Evolutionary conservation across 2,113 vertebrate species (phyloP).

Genomic region (Poeciliopsis occidentalis): DNA sequence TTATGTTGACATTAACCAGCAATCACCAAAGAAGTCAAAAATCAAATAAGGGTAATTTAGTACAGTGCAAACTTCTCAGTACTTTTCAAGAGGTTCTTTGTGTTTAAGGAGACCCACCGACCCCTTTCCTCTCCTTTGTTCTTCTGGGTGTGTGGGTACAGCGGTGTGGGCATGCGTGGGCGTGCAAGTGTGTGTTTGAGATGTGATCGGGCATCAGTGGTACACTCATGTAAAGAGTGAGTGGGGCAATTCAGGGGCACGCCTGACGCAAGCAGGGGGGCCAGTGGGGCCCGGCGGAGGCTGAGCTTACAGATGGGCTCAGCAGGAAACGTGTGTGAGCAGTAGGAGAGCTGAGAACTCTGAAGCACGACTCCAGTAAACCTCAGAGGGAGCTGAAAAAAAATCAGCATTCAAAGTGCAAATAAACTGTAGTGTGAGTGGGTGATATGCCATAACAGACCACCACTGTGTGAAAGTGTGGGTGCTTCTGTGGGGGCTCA

Average conservation of each 20-base stretch:
- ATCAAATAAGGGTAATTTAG: constrained; percentile 72
- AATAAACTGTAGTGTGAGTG: constrained; percentile 40
- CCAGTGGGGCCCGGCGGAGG: constrained; percentile 31
- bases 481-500: not conserved
- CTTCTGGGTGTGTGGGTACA: not conserved
- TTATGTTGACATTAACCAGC: constrained; percentile 15
- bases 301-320: constrained; percentile 64
- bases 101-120: constrained; percentile 63
- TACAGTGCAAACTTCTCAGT: constrained; percentile 64
- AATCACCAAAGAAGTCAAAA: constrained; percentile 50
- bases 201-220: constrained; percentile 54
- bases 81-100: constrained; percentile 53
- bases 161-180: not conserved
- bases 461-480: constrained; percentile 11
- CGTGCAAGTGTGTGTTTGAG: constrained; percentile 38
- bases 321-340: constrained; percentile 42
- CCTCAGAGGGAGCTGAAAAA: constrained; percentile 47
- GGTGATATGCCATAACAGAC: constrained; percentile 19
- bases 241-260: constrained; percentile 55
- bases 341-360: constrained; percentile 50
- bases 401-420: constrained; percentile 52
- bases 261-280: constrained; percentile 55
- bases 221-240: constrained; percentile 57
- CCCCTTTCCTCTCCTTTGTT: constrained; percentile 42
- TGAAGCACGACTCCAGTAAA: constrained; percentile 43